Evolutionary conservation across 2,888 invertebrate genomes (phyloP).

Genomic region (Phrixothrix hirtus): DNA sequence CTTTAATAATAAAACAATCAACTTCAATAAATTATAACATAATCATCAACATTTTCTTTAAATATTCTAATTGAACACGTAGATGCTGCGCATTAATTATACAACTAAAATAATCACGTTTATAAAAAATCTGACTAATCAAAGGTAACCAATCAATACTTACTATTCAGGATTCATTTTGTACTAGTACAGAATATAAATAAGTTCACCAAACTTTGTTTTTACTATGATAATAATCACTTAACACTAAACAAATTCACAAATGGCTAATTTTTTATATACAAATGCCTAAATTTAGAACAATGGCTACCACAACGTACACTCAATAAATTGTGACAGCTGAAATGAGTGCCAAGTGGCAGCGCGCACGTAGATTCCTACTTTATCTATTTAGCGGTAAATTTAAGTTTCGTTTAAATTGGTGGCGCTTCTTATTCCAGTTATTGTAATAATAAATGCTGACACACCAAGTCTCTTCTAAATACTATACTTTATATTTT

Average conservation of each 20-base stretch:
- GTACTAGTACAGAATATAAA: constrained; percentile 13
- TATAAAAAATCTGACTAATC: constrained; percentile 42
- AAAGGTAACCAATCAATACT: constrained; percentile 60
- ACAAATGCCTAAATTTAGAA: constrained; percentile 53
- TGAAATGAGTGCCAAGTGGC: constrained; percentile 48
- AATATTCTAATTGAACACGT: background rate
- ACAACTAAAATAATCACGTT: constrained; percentile 43
- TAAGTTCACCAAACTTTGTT: constrained; percentile 17
- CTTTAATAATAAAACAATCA: too few species aligned
- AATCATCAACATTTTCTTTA: background rate
- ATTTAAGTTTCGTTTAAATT: constrained; percentile 31
- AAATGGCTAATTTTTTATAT: constrained; percentile 42
- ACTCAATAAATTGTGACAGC: constrained; percentile 38
- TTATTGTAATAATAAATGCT: too few species aligned
- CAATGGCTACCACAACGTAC: constrained; percentile 50
- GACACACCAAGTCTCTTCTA: too few species aligned
- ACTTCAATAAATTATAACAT: too few species aligned
- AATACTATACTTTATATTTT: too few species aligned
- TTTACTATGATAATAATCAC: constrained; percentile 13
- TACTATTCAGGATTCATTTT: constrained; percentile 83
- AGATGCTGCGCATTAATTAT: constrained; percentile 41
- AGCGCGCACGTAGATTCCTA: constrained; percentile 40
- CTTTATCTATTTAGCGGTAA: constrained; percentile 31
- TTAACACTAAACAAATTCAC: constrained; percentile 25
- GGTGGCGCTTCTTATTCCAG: too few species aligned